These are phyloP conservation scores for Tamias sibiricus DNA, from an alignment of 2,113 vertebrate genomes.

Conservation along the genomic window DNA sequence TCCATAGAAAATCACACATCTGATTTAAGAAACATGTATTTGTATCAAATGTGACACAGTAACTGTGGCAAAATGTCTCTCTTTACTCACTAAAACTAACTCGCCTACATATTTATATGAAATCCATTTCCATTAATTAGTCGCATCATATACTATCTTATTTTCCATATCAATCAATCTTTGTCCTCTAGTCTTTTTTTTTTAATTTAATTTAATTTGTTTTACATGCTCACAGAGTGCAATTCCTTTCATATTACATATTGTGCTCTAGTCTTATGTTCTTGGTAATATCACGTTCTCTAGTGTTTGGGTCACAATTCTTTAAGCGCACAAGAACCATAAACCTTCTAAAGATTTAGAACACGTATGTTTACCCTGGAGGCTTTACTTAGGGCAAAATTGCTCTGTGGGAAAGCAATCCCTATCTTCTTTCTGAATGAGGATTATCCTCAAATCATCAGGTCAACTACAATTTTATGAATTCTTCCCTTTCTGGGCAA, in stretches of 20 bases:
- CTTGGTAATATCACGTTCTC: background rate
- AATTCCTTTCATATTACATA: no score
- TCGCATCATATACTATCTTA: background rate
- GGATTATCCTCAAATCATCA: slow-evolving; percentile 21
- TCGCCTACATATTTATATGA: background rate
- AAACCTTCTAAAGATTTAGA: background rate
- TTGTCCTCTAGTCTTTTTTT: background rate
- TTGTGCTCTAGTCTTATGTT: no score
- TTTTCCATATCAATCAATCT: background rate
- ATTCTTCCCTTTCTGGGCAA: background rate
- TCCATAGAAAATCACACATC: background rate
- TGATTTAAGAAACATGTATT: background rate
- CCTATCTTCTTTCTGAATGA: background rate
- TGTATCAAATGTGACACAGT: background rate
- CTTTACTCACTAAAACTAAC: background rate
- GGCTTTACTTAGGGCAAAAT: background rate
- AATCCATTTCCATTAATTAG: background rate
- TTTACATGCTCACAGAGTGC: no score
- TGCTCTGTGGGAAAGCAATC: background rate
- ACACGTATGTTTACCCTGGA: background rate
- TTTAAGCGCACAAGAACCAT: background rate
- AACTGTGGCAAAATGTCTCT: background rate
- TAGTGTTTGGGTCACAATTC: background rate
- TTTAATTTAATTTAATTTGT: no score
- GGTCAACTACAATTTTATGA: background rate